Percentiles rank a stretch among this genome's conserved stretches.
phyloP scores from a whole-genome alignment of 1,140 invertebrate genomes.

The Kradibia gibbosae region DNA sequence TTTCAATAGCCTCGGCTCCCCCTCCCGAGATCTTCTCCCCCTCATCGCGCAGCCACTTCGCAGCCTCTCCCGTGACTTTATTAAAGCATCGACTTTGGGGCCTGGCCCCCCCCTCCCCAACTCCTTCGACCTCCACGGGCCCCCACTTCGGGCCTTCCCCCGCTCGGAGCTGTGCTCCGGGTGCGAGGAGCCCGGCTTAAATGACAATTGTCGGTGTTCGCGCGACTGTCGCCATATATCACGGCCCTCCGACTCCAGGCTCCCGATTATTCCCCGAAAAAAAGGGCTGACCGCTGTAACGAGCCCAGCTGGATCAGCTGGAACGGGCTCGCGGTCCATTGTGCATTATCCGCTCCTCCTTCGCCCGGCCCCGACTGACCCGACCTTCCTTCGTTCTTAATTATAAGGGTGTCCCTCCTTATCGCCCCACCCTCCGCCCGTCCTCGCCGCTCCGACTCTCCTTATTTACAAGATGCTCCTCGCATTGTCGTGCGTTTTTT shows the following conservation, averaged over 20 bases:
- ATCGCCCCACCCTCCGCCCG: too few species aligned
- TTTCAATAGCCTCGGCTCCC: neutral
- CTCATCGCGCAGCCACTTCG: neutral
- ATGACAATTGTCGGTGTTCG: slow-evolving; percentile 55
- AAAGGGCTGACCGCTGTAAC: slow-evolving; percentile 2
- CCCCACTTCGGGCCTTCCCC: neutral
- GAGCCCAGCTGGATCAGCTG: too few species aligned
- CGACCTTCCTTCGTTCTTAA: neutral
- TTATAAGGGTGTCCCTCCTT: slow-evolving; percentile 32
- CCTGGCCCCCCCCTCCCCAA: neutral
- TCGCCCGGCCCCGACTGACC: neutral
- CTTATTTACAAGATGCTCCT: neutral
- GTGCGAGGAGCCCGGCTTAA: slow-evolving; percentile 4
- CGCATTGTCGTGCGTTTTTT: slow-evolving; percentile 19
- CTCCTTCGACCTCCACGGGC: neutral
- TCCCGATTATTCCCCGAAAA: slow-evolving; percentile 39
- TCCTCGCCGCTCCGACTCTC: neutral
- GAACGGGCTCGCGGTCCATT: neutral
- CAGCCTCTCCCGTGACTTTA: slow-evolving; percentile 47
- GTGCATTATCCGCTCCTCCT: neutral
- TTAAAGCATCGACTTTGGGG: slow-evolving; percentile 22
- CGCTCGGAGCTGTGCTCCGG: slow-evolving; percentile 29
- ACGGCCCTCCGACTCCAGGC: slow-evolving; percentile 6
- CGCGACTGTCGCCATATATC: slow-evolving; percentile 46
- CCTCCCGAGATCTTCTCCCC: too few species aligned